Percentiles rank a stretch among this genome's conserved stretches.
Conservation (phyloP, 2,888 invertebrate species). For the Phortica magna region DNA sequence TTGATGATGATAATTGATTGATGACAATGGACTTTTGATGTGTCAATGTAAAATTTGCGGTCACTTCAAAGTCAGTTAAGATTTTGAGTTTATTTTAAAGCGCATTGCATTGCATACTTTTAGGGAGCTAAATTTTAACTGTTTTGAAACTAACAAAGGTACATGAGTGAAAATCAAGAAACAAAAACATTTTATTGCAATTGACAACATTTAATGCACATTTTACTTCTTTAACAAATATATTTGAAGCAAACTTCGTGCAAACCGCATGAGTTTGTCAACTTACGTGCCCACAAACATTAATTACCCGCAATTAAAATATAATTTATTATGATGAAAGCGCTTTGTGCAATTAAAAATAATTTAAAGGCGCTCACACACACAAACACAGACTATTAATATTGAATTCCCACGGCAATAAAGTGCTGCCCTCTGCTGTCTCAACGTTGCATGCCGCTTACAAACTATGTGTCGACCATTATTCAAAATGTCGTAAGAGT, state of each 20-base stretch:
- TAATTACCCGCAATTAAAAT: constrained; percentile 9
- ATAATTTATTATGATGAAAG: not conserved
- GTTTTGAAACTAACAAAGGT: too few relatives aligned
- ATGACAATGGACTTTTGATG: not conserved
- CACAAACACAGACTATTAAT: not conserved
- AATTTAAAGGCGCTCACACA: not conserved
- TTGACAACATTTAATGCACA: too few relatives aligned
- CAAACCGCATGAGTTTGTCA: not conserved
- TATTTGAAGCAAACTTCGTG: not conserved
- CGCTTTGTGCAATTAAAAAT: constrained; percentile 9
- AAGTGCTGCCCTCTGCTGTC: not conserved
- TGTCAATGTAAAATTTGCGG: not conserved
- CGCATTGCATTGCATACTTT: not conserved
- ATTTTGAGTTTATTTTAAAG: not conserved
- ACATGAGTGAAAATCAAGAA: not conserved
- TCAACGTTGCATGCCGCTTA: not conserved
- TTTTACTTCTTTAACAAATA: not conserved
- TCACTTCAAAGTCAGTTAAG: constrained; percentile 4
- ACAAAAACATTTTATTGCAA: not conserved
- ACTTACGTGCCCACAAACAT: not conserved
- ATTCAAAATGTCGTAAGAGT: not conserved
- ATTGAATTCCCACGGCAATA: constrained; percentile 17
- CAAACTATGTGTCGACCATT: constrained; percentile 10
- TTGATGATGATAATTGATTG: constrained; percentile 16
- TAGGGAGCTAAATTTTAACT: not conserved